Evolutionary conservation across 1,140 invertebrate species (phyloP), one percentile per base, ranked within the genome.

Genomic region (Diorhabda sublineata): DNA sequence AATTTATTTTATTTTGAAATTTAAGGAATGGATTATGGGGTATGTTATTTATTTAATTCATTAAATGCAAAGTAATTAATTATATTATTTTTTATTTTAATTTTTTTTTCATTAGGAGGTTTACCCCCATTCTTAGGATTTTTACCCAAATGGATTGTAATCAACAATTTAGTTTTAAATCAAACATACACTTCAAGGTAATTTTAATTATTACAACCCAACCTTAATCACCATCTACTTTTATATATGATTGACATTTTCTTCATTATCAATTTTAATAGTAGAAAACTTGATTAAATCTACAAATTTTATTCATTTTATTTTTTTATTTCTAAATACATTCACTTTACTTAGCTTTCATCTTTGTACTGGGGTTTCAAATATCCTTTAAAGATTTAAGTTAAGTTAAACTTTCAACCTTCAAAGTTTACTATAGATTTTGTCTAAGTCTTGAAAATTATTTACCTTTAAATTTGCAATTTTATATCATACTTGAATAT

Each of bases 391-490:
- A 85, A 78, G 80, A 80, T 85, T 85, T 85, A 84, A 84, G 82
- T 84, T 85, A 84, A 83, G 75, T 65, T 69, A 85, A 85, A 84
- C 83, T 84, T 83, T 82, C 82, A 84, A 76, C 83, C 82, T 86
- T 86, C 84, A 86, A 85, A 85, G 83, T 83, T 85, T 77, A 82
- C 76, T 80, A 82, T 82, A 84, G 81, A 82, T 75, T 74, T 62
- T 75, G 75, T 81, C 80, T 83, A 83, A 84, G 78, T 80, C 78
- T 82, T 83, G 80, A 77, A 78, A 80, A 68, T 67, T 73, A 69
- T 80, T 83, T 78, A 73, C 79, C 82, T 82, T 83, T 83, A 85
- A 83, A 84, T 83, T 85, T 85, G 81, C 83, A 26, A 26, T 26
- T 26, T 1, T 26, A 26, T 26, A 26, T 26, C 1, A 26, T 26